phyloP scores from a whole-genome alignment of 1,140 invertebrate species.

The Apis mellifera region DNA sequence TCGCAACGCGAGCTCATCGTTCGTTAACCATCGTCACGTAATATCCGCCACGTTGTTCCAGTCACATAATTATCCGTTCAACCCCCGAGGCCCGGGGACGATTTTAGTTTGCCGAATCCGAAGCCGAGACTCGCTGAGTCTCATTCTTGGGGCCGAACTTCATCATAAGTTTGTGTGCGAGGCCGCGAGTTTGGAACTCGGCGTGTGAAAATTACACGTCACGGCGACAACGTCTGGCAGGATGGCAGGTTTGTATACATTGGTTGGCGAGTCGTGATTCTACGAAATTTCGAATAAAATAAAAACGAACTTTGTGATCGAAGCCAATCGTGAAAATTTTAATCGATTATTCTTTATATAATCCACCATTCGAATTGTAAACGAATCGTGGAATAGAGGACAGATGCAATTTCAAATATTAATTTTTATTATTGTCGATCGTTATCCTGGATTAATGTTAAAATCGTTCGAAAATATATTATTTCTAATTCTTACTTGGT shows the following conservation, averaged over 20 bases:
- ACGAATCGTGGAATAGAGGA: too few species aligned
- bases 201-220: constrained; percentile 56
- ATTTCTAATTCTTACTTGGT: too few species aligned
- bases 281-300: neutral
- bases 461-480: too few species aligned
- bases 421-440: too few species aligned
- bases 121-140: neutral
- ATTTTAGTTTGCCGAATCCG: constrained; percentile 7
- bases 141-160: constrained; percentile 19
- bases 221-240: constrained; percentile 34
- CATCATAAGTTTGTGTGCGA: neutral
- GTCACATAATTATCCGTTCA: constrained; percentile 30
- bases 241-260: constrained; percentile 11
- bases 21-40: constrained; percentile 12
- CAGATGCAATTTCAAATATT: too few species aligned
- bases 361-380: too few species aligned
- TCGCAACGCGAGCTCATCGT: neutral
- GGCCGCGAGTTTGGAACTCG: constrained; percentile 29
- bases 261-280: neutral
- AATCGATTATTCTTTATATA: too few species aligned
- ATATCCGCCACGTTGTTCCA: neutral
- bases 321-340: too few species aligned
- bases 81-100: neutral
- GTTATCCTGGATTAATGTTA: too few species aligned
- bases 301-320: neutral